Percentiles rank a stretch among this genome's conserved stretches.
phyloP scores from a whole-genome alignment of 2,888 invertebrate species.

The Cosmia trapezina region DNA sequence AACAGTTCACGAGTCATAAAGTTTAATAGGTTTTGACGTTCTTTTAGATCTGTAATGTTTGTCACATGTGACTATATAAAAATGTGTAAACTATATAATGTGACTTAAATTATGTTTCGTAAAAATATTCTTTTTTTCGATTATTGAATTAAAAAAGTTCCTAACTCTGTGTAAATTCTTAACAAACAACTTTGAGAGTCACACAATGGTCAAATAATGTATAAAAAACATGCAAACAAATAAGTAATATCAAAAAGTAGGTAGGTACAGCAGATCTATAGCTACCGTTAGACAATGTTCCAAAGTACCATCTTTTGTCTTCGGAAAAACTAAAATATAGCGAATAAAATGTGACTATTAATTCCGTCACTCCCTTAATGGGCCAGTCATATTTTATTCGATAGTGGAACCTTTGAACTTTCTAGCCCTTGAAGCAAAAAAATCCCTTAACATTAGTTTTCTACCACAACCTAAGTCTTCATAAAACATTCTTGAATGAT shows the following conservation, averaged over 20 bases:
- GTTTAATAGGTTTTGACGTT: neutral
- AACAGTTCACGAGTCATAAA: neutral
- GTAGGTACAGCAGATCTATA: no score
- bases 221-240: neutral
- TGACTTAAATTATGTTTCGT: constrained; percentile 28
- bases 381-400: no score
- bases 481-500: constrained; percentile 7
- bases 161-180: constrained; percentile 2
- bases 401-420: neutral
- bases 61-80: constrained; percentile 15
- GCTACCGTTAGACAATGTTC: no score
- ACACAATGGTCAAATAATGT: constrained; percentile 1
- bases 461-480: neutral
- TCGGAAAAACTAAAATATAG: no score
- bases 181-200: constrained; percentile 25
- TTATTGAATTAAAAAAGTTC: constrained; percentile 39
- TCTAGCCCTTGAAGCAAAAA: neutral
- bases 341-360: no score
- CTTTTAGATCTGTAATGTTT: neutral
- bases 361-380: no score
- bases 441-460: constrained; percentile 1
- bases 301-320: no score
- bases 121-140: constrained; percentile 3
- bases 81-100: no score
- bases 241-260: neutral